Base-by-base conservation (phyloP, 2,797 vertebrate genomes). In the Pseudochromis fuscus region DNA sequence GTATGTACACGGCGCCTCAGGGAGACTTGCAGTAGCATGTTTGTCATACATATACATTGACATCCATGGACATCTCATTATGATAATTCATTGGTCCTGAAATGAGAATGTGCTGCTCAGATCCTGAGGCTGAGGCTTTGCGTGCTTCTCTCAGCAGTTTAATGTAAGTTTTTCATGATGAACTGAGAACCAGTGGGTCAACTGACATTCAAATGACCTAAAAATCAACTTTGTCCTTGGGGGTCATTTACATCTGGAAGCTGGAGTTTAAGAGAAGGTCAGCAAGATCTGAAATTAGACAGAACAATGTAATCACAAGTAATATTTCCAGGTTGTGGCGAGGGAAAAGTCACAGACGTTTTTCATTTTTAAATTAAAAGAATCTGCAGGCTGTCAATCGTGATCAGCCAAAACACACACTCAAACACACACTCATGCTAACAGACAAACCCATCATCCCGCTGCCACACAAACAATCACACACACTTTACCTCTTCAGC, bases 21-120 rank as follows among this genome's bases (percentile, higher is more conserved):
- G 86, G 77, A 46, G 25, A 60, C 71, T 65, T 16, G 55, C 63
- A 69, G 51, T 53, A 66, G 66, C 76, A 53, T 80, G 83, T 66
- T 83, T 78, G 79, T 82, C 75, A 80, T 75, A 49, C 79, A 78
- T 67, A 55, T 57, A 81, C 69, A 66, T 68, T 37, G 59, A 72
- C 83, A 71, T 61, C 80, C 79, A 77, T 33, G 44, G 50, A 64
- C 1, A 52, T 61, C 79, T 90, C 82, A 84, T 91, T 86, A 89
- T 80, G 58, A 81, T 81, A 86, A 88, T 89, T 89, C 80, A 82
- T 84, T 63, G 75, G 71, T 78, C 58, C 72, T 84, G 77, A 87
- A 82, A 83, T 77, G 63, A 76, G 58, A 87, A 33, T 33, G 74
- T 69, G 65, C 63, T 23, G 69, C 75, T 85, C 52, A 21, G 60